These are phyloP conservation scores for Myodes glareolus DNA, from an alignment of 2,113 vertebrate species.

Conservation along the genomic window DNA sequence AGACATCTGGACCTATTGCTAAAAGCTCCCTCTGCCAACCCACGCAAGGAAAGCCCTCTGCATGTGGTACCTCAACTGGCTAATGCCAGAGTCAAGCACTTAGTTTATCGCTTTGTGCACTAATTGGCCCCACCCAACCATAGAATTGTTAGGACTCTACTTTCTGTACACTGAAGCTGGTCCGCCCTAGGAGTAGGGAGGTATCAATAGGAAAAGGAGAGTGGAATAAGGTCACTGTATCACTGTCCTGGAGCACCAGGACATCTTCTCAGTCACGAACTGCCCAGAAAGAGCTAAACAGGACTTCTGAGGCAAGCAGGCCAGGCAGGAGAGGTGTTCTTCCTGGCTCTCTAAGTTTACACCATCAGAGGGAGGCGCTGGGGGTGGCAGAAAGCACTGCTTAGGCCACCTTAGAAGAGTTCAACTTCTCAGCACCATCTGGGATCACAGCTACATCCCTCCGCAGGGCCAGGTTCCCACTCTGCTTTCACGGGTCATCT, in stretches of 20 bases:
- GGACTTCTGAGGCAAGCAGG: background rate
- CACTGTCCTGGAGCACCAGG: background rate
- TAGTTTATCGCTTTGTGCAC: background rate
- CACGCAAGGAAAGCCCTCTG: background rate
- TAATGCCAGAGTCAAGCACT: background rate
- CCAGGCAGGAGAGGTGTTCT: background rate
- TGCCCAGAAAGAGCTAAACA: background rate
- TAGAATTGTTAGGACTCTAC: background rate
- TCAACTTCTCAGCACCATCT: background rate
- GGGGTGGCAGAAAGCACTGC: background rate
- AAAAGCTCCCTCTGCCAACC: background rate
- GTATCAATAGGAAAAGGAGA: background rate
- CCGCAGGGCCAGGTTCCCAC: background rate
- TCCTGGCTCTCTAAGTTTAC: background rate
- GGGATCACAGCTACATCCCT: background rate
- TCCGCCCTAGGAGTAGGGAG: background rate
- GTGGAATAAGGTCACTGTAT: background rate
- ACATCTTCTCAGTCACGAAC: background rate
- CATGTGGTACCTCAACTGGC: background rate
- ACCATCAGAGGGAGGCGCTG: background rate
- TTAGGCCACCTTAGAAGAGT: background rate
- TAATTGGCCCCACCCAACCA: background rate
- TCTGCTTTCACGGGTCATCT: background rate
- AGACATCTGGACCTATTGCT: background rate
- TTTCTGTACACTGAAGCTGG: background rate